Conservation (phyloP, 2,888 invertebrate species). For the Drosophila maculinotata region DNA sequence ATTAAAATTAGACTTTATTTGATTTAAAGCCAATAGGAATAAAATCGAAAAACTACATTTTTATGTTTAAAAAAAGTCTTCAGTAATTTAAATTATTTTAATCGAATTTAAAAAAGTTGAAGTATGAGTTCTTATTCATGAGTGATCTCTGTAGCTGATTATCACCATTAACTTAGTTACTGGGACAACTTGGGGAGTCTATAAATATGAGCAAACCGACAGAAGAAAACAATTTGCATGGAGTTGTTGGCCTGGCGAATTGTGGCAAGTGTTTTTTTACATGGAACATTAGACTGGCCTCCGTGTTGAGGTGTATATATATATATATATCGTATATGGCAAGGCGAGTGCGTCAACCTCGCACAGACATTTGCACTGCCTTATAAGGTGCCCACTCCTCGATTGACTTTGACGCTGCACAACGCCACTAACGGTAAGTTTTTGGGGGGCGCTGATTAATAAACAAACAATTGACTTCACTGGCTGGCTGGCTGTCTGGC, state of each 20-base stretch:
- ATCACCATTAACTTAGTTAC: constrained; percentile 5
- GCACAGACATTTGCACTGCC: constrained; percentile 28
- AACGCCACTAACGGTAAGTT: constrained; percentile 50
- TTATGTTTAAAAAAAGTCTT: too few relatives aligned
- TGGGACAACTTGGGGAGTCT: constrained; percentile 24
- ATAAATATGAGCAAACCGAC: constrained; percentile 23
- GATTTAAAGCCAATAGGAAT: too few relatives aligned
- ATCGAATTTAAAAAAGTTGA: too few relatives aligned
- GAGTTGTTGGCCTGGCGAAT: constrained; percentile 29
- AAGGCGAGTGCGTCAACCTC: constrained; percentile 73
- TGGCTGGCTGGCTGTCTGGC: constrained; percentile 38
- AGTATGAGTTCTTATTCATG: not conserved
- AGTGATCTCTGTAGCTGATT: constrained; percentile 3
- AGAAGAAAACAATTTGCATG: constrained; percentile 27
- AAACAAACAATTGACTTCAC: constrained; percentile 57
- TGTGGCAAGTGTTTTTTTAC: constrained; percentile 40
- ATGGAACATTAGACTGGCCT: constrained; percentile 41
- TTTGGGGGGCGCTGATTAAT: constrained; percentile 62
- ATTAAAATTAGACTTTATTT: too few relatives aligned
- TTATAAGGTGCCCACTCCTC: constrained; percentile 46
- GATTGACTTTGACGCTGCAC: constrained; percentile 56
- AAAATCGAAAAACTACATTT: too few relatives aligned
- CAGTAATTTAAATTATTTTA: too few relatives aligned
- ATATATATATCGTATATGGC: constrained; percentile 11
- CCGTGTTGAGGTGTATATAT: constrained; percentile 24